These are phyloP conservation scores for Pygathrix nemaeus DNA, from an alignment of 2,113 vertebrate genomes.

Conservation along the genomic window DNA sequence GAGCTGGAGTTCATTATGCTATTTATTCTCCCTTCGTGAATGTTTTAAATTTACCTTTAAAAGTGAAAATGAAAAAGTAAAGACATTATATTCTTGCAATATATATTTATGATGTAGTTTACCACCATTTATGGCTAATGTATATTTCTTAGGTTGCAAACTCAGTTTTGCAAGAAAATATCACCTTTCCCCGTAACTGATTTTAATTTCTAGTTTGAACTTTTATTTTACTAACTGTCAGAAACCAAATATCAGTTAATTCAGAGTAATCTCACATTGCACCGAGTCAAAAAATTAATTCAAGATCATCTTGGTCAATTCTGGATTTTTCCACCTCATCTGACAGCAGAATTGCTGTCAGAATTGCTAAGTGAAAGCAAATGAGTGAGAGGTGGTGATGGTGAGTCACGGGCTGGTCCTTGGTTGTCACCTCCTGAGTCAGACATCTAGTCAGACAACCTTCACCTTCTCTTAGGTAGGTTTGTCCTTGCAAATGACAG, in stretches of 20 bases:
- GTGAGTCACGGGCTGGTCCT: background rate
- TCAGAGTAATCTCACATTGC: background rate
- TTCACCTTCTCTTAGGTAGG: background rate
- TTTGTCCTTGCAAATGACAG: background rate
- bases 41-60: background rate
- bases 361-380: background rate
- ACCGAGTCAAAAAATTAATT: background rate
- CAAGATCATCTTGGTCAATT: background rate
- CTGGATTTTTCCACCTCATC: background rate
- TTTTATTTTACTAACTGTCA: background rate
- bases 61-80: constrained; percentile 23
- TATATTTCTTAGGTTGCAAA: constrained; percentile 42
- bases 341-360: background rate
- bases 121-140: background rate
- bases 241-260: background rate
- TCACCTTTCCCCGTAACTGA: background rate
- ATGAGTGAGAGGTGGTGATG: background rate
- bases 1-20: background rate
- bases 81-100: background rate
- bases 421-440: background rate
- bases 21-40: constrained; percentile 22
- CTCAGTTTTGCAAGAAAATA: background rate
- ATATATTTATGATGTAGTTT: background rate
- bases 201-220: constrained; percentile 32
- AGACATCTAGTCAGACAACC: background rate